phyloP scores from a whole-genome alignment of 2,113 vertebrate genomes.

The Leiothrix lutea region DNA sequence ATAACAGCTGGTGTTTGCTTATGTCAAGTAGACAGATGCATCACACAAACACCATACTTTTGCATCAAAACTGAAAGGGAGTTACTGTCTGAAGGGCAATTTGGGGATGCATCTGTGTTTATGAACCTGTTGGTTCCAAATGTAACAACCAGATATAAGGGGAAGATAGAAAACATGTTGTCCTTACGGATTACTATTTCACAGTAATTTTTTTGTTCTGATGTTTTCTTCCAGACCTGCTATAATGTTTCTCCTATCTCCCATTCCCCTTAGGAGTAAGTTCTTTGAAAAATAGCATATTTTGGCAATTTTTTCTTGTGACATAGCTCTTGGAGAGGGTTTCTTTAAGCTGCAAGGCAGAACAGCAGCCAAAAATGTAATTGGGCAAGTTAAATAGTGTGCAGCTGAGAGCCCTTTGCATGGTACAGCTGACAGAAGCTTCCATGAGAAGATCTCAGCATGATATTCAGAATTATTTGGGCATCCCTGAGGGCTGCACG shows the following conservation, averaged over 20 bases:
- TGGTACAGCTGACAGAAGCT: neutral
- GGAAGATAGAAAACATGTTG: neutral
- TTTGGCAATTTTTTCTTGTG: neutral
- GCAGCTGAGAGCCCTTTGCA: slow-evolving; percentile 14
- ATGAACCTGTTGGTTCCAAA: neutral
- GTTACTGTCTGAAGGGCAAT: neutral
- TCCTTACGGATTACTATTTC: neutral
- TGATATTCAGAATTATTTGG: neutral
- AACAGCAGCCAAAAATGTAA: slow-evolving; percentile 5
- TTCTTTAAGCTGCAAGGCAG: neutral
- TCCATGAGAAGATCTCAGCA: neutral
- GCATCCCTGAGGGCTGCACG: neutral
- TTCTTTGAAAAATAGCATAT: neutral
- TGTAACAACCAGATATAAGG: neutral
- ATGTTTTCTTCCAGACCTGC: neutral
- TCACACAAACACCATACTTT: neutral
- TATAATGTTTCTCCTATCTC: neutral
- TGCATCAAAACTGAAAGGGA: neutral
- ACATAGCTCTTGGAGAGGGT: neutral
- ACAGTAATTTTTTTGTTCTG: neutral
- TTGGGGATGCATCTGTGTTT: neutral
- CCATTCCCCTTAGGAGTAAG: neutral
- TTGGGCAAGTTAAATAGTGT: neutral
- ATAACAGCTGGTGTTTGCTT: slow-evolving; percentile 24
- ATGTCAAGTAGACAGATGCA: neutral